Percentiles rank a stretch among this genome's conserved stretches.
phyloP scores from a whole-genome alignment of 2,888 invertebrate genomes.

The Agonopterix arenella region DNA sequence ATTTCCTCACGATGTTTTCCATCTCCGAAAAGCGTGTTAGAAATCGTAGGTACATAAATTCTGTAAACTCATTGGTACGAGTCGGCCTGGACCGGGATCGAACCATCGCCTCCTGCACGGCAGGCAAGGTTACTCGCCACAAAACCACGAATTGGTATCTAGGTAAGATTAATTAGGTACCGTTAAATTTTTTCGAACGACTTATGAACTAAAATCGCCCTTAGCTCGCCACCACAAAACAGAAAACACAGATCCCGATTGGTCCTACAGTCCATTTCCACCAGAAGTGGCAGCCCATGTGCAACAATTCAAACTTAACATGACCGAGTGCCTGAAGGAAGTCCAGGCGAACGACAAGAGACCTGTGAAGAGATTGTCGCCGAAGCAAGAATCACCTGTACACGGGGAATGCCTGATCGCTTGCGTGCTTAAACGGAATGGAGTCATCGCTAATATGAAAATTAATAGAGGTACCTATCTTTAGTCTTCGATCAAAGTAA shows the following conservation, averaged over 20 bases:
- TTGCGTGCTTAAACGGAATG: conserved; percentile 59
- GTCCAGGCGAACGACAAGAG: conserved; percentile 49
- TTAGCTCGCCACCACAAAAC: conserved; percentile 13
- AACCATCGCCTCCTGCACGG: too few species aligned
- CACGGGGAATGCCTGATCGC: conserved; percentile 66
- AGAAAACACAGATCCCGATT: conserved; percentile 32
- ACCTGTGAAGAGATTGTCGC: conserved; percentile 46
- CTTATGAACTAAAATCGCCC: background rate
- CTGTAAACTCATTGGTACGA: too few species aligned
- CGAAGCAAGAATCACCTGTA: conserved; percentile 52
- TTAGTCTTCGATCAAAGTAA: background rate
- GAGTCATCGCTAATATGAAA: conserved; percentile 53
- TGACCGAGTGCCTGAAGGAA: conserved; percentile 62
- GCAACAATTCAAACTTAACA: conserved; percentile 53
- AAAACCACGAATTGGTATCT: too few species aligned
- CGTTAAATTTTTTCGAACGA: conserved; percentile 3
- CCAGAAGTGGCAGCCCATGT: conserved; percentile 44
- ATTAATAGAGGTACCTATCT: conserved; percentile 49
- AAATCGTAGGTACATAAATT: too few species aligned
- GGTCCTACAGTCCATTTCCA: conserved; percentile 74
- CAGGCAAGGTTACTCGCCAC: too few species aligned
- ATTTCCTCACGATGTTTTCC: too few species aligned
- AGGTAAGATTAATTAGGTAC: too few species aligned
- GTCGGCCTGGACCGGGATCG: too few species aligned
- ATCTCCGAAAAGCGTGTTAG: too few species aligned